Evolutionary conservation across 2,113 vertebrate genomes (phyloP).

Genomic region (Callorhinus ursinus): DNA sequence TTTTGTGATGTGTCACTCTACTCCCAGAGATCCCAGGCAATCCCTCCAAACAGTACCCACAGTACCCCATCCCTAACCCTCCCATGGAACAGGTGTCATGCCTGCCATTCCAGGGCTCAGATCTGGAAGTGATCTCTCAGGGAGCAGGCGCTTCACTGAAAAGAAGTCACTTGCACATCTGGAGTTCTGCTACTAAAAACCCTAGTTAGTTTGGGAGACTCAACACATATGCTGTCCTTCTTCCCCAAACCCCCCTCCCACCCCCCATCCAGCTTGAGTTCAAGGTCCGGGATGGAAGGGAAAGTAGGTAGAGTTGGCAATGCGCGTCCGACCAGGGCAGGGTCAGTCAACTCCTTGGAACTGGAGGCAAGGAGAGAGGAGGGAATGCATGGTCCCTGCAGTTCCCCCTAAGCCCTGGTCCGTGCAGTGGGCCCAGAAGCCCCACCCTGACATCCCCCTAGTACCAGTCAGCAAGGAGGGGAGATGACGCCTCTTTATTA

Average conservation of each 20-base stretch:
- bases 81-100: not conserved
- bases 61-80: not conserved
- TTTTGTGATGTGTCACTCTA: slow-evolving; percentile 67
- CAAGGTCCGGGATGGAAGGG: not conserved
- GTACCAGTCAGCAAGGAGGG: slow-evolving; percentile 77
- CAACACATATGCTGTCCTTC: not conserved
- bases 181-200: not conserved
- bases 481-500: slow-evolving; percentile 80
- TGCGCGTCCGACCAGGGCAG: not conserved
- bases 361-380: not conserved
- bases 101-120: slow-evolving; percentile 6
- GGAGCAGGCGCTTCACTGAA: not conserved
- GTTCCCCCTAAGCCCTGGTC: slow-evolving; percentile 1
- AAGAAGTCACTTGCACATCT: not conserved
- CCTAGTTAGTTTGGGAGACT: not conserved
- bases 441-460: slow-evolving; percentile 43
- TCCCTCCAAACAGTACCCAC: slow-evolving; percentile 45
- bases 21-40: slow-evolving; percentile 20
- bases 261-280: not conserved
- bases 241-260: too few species aligned
- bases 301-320: not conserved
- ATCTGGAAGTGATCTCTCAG: not conserved
- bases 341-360: slow-evolving; percentile 37
- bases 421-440: slow-evolving; percentile 20
- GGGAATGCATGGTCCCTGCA: not conserved